Evolutionary conservation across 2,113 vertebrate species (phyloP).

Genomic region (Panurus biarmicus): DNA sequence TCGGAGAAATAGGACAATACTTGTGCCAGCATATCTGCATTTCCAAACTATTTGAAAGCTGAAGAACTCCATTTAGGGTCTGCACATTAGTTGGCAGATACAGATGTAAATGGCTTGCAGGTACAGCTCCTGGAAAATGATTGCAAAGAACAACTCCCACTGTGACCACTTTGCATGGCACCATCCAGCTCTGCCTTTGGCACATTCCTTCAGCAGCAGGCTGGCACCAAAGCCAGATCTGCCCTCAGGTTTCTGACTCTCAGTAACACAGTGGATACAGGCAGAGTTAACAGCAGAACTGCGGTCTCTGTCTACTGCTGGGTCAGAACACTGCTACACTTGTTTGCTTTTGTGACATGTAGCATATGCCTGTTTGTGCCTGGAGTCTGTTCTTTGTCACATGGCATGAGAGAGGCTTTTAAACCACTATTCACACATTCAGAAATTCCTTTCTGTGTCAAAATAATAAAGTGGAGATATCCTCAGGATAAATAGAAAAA

Average conservation of each 20-base stretch:
- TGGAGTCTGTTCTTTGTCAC: neutral
- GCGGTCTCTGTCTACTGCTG: neutral
- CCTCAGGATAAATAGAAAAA: neutral
- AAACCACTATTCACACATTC: neutral
- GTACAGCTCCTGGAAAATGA: conserved; percentile 2
- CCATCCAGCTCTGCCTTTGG: neutral
- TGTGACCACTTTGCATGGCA: neutral
- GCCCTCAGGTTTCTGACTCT: neutral
- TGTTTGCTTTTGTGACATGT: neutral
- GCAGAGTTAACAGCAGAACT: neutral
- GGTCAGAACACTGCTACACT: neutral
- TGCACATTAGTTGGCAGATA: neutral
- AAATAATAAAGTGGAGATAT: neutral
- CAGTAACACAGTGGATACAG: neutral
- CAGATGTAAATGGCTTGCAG: neutral
- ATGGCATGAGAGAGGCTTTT: neutral
- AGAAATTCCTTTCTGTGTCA: neutral
- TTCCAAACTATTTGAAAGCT: neutral
- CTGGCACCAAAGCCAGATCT: neutral
- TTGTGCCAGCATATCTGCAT: neutral
- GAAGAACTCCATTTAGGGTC: neutral
- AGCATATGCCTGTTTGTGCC: neutral
- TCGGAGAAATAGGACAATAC: neutral
- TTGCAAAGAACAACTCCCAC: neutral
- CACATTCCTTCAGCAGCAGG: neutral